phyloP scores from a whole-genome alignment of 1,140 invertebrate species.

The Vanessa tameamea region DNA sequence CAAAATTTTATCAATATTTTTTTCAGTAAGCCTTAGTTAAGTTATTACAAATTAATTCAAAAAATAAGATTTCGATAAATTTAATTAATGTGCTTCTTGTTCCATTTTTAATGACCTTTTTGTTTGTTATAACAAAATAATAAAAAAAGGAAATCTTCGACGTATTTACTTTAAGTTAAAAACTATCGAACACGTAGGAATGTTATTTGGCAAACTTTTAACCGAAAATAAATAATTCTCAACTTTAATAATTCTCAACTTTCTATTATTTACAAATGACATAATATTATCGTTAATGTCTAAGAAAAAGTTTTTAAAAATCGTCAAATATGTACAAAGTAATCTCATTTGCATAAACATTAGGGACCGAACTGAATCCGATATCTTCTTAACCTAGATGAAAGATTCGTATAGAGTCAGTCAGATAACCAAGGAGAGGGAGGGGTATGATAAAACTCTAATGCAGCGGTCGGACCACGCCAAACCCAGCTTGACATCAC shows the following conservation, averaged over 20 bases:
- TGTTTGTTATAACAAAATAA: too few species aligned
- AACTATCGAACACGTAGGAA: neutral
- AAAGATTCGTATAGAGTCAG: conserved; percentile 52
- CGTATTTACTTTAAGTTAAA: neutral
- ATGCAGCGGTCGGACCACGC: conserved; percentile 49
- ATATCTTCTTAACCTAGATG: conserved; percentile 68
- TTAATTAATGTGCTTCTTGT: too few species aligned
- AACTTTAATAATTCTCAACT: conserved; percentile 34
- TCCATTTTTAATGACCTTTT: too few species aligned
- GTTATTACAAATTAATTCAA: too few species aligned
- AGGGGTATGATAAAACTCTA: conserved; percentile 74
- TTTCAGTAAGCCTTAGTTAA: too few species aligned
- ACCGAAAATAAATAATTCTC: conserved; percentile 23
- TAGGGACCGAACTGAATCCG: conserved; percentile 62
- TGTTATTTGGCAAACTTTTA: neutral
- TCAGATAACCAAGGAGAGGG: conserved; percentile 55
- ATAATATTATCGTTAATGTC: conserved; percentile 38
- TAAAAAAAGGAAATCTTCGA: neutral
- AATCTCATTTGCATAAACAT: conserved; percentile 63
- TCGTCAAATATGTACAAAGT: conserved; percentile 52
- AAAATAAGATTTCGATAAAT: too few species aligned
- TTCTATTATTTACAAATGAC: conserved; percentile 31
- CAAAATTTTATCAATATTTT: too few species aligned
- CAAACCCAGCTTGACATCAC: conserved; percentile 72
- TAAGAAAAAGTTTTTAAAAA: conserved; percentile 33